A percentile compares a stretch with the other conserved stretches of the same genome.
Conservation (phyloP, 1,140 invertebrate genomes). For the Tetramorium parvispinum region DNA sequence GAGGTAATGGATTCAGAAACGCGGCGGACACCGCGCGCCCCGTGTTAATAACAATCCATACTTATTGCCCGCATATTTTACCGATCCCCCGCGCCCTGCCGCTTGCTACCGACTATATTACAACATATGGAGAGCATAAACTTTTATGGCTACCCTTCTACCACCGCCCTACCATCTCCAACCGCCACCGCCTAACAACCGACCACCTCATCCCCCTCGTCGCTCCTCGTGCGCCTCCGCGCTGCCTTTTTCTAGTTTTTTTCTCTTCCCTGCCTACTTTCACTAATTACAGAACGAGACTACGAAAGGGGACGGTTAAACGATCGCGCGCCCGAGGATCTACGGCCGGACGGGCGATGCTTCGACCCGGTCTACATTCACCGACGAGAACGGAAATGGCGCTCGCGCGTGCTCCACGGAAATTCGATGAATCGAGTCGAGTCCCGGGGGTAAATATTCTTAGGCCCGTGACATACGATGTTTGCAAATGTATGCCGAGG, state of each 20-base stretch:
- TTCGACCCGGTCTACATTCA: constrained; percentile 42
- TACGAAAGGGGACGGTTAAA: constrained; percentile 47
- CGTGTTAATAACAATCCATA: constrained; percentile 87
- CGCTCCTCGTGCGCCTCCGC: constrained; percentile 43
- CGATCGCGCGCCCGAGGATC: constrained; percentile 53
- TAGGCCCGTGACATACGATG: constrained; percentile 29
- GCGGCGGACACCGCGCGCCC: constrained; percentile 85
- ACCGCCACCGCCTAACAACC: constrained; percentile 68
- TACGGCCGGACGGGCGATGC: constrained; percentile 47
- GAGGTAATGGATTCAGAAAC: constrained; percentile 86
- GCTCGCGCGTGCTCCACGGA: constrained; percentile 34
- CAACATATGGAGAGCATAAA: constrained; percentile 87
- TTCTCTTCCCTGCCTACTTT: constrained; percentile 77
- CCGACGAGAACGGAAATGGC: constrained; percentile 55
- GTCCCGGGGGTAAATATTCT: constrained; percentile 44
- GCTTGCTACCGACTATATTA: constrained; percentile 85
- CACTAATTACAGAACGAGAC: constrained; percentile 83
- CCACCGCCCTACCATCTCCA: constrained; percentile 73
- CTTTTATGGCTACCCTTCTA: constrained; percentile 86
- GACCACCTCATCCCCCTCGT: constrained; percentile 59
- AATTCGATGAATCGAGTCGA: constrained; percentile 67
- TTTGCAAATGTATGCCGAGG: constrained; percentile 6
- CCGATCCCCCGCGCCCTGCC: constrained; percentile 84
- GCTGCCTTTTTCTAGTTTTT: constrained; percentile 52
- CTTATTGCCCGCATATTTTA: constrained; percentile 87